Conservation (phyloP, 1,140 invertebrate species). For the Anoplophora glabripennis region DNA sequence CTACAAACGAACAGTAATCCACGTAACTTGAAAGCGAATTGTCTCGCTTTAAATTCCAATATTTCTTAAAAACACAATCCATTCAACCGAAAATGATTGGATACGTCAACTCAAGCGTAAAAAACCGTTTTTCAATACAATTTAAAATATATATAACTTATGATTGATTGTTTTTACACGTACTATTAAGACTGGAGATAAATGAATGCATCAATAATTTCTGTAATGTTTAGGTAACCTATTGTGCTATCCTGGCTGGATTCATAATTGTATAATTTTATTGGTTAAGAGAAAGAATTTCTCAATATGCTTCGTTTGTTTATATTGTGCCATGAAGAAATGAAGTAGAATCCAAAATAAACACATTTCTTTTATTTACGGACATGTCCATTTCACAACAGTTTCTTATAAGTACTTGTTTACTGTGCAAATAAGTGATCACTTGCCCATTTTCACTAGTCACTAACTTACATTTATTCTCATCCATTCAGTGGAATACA, state of each 20-base stretch:
- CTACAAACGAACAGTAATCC: conserved; percentile 1
- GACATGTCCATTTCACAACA: no score
- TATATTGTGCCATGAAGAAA: no score
- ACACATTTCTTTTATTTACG: no score
- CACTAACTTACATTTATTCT: no score
- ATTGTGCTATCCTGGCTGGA: background rate
- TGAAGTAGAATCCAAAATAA: no score
- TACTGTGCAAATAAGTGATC: no score
- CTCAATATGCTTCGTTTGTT: no score
- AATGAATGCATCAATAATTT: conserved; percentile 11
- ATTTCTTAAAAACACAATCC: conserved; percentile 19
- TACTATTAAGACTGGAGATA: conserved; percentile 1
- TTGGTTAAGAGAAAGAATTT: background rate
- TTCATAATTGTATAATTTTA: background rate
- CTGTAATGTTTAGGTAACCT: background rate
- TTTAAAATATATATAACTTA: conserved; percentile 13
- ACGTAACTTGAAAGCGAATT: conserved; percentile 18
- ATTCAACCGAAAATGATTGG: conserved; percentile 17
- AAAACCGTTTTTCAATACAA: conserved; percentile 9
- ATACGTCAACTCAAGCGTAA: conserved; percentile 12
- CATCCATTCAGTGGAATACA: no score
- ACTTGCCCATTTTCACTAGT: no score
- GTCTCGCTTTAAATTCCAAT: conserved; percentile 14
- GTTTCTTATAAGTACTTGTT: no score
- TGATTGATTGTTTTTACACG: background rate